These are phyloP conservation scores for Cyclophora punctaria DNA, from an alignment of 2,888 invertebrate genomes.

Conservation along the genomic window DNA sequence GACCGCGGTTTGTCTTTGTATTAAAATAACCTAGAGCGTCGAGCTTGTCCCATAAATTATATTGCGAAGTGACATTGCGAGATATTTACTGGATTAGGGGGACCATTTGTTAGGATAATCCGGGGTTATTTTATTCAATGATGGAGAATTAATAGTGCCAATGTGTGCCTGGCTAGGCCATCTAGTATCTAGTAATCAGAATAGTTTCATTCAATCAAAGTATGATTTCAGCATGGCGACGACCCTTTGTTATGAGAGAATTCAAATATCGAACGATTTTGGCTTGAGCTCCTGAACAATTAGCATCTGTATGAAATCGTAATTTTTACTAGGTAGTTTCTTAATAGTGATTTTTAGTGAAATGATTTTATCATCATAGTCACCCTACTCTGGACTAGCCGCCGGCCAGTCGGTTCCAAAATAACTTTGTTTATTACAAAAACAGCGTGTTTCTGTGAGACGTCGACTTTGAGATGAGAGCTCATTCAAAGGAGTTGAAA, in stretches of 20 bases:
- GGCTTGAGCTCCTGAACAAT: too few species aligned
- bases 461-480: background rate
- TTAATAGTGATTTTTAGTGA: background rate
- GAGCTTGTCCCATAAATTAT: conserved; percentile 27
- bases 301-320: too few species aligned
- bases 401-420: conserved; percentile 7
- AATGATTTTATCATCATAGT: background rate
- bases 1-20: conserved; percentile 29
- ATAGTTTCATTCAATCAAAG: too few species aligned
- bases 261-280: too few species aligned
- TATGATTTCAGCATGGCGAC: too few species aligned
- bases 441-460: conserved; percentile 3
- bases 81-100: conserved; percentile 11
- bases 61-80: conserved; percentile 24
- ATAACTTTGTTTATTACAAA: conserved; percentile 17
- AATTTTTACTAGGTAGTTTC: too few species aligned
- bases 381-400: background rate
- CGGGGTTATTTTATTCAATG: too few species aligned
- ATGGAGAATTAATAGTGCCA: too few species aligned
- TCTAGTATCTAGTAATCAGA: too few species aligned
- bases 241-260: too few species aligned
- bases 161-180: too few species aligned
- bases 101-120: background rate
- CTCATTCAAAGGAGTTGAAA: background rate
- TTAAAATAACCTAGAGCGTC: conserved; percentile 25